Base-by-base conservation (phyloP, 2,797 vertebrate genomes). In the Botia almorhae region DNA sequence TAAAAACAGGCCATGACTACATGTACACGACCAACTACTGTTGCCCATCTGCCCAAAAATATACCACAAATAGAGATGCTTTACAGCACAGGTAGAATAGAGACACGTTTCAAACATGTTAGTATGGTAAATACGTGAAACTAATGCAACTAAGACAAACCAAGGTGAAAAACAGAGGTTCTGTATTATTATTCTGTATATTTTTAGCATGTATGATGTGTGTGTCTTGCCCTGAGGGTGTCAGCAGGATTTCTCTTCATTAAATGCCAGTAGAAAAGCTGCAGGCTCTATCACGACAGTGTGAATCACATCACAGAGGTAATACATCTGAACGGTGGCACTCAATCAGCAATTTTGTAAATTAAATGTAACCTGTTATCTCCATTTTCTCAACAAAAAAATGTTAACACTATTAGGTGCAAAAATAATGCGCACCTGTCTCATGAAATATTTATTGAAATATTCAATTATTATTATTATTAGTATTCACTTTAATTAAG, bases 41-140 rank as follows among this genome's bases (percentile, higher is more conserved):
- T 21, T 83, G 64, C 26, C 85, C 84, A 85, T 87, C 86, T 89
- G 84, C 81, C 72, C 51, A 3, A 3, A 80, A 85, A 80, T 83
- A 82, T 78, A 60, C 64, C 26, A 21, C 55, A 69, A 26, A 39
- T 69, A 74, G 68, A 74, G 68, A 74, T 26, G 39, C 43, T 46
- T 46, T 46, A 11, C 43, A 10, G 43, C 43, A 46, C 43, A 46
- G 2, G 51, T 33, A 67, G 48, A 2, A 11, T 4, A 29, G 48
- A 3, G 29, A 33, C n/a, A 43, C 2, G 19, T 55, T 58, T 48
- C 11, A 43, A 67, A n/a, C 36, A 65, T 29, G 29, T 21, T 21
- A 7, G 43, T 8, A 46, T 11, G 43, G 43, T 48, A 72, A 19
- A 56, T 56, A 33, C 33, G 19, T 33, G 29, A 39, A 7, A 51